phyloP scores from a whole-genome alignment of 2,888 invertebrate genomes.

The Scaptodrosophila latifasciaeformis region DNA sequence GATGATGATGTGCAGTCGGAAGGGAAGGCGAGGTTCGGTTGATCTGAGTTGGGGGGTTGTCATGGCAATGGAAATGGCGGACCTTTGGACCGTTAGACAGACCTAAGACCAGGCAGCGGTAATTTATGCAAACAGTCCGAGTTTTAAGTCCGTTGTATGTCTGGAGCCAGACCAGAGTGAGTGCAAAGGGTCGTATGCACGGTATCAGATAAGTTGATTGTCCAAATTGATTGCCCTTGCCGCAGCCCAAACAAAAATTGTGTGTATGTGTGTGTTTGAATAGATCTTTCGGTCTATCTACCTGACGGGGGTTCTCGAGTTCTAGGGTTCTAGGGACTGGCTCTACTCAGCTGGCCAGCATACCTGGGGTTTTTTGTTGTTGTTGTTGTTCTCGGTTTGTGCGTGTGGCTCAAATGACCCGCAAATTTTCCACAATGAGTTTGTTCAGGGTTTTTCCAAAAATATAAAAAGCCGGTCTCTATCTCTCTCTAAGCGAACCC shows the following conservation, averaged over 20 bases:
- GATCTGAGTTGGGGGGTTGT: no score
- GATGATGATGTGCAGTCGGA: no score
- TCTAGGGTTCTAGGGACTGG: constrained; percentile 1
- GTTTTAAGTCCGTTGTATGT: no score
- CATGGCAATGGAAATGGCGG: background rate
- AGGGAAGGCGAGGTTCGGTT: no score
- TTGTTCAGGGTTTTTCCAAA: constrained; percentile 47
- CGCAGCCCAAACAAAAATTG: constrained; percentile 37
- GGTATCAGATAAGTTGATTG: constrained; percentile 46
- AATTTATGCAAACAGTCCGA: constrained; percentile 1
- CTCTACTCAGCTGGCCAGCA: constrained; percentile 7
- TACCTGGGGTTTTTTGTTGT: background rate
- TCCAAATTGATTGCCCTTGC: constrained; percentile 57
- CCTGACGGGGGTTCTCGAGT: constrained; percentile 25
- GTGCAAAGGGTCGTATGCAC: constrained; percentile 2
- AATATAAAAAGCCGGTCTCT: background rate
- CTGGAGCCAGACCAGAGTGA: no score
- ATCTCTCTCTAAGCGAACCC: background rate
- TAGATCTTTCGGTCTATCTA: constrained; percentile 1
- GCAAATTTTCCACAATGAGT: constrained; percentile 64
- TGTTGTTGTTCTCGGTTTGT: background rate
- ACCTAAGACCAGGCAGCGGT: background rate
- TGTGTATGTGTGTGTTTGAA: background rate
- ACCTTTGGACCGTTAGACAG: background rate
- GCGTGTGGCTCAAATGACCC: constrained; percentile 43